Evolutionary conservation across 2,113 vertebrate species (phyloP), one percentile per base, ranked within the genome.

Genomic region (Chloebia gouldiae): DNA sequence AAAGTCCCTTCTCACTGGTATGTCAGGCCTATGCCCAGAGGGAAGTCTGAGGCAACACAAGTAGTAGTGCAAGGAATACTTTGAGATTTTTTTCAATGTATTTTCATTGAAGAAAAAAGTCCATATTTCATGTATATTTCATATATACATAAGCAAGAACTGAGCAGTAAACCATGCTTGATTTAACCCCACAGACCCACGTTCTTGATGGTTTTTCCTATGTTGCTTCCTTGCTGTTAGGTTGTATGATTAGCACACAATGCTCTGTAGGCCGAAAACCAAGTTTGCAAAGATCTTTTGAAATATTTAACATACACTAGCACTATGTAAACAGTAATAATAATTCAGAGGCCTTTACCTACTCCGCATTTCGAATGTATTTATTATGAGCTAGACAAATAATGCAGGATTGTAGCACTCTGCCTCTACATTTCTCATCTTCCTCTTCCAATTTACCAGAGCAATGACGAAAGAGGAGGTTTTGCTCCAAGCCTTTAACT

Each of bases 301-400:
- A 91, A 92, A 95, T 92, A 90, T 90, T 94, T 93, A 95, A 50
- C 44, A 70, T 12, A 13, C 40, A 39, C 35, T 23, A 70, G 42
- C 31, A 47, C 85, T 71, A 49, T 12, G 44, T 37, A 96, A 95
- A 94, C 39, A 90, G 63, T 15, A 86, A 83, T 87, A 88, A 91
- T 60, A 92, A 88, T 61, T 87, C 73, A 59, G 50, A 42, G 40
- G 71, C 40, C 39, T 80, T 66, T 70, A 56, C 42, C 68, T 86
- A 63, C 31, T 80, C 93, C 66, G 63, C 44, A 57, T 79, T 96
- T 90, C 0, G 0, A 84, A 89, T 28, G 16, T 30, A 60, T 95
- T 80, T 86, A 89, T 85, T 76, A 75, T 10, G 37, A 92, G 68
- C 57, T 45, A 87, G 56, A 84, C 69, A 90, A 86, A 89, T 59